phyloP scores from a whole-genome alignment of 2,888 invertebrate species.

The Dexiosoma caninum region DNA sequence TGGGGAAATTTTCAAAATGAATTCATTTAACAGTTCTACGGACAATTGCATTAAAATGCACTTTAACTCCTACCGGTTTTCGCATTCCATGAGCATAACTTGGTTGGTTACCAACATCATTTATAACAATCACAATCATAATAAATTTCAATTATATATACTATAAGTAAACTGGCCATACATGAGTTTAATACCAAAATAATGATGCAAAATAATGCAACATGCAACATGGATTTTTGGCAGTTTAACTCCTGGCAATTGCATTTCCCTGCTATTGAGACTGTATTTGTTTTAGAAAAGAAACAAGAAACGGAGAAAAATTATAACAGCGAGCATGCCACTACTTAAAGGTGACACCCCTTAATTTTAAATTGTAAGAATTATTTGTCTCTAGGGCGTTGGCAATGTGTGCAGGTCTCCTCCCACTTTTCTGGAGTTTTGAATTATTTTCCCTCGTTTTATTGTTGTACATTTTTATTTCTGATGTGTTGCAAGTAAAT shows the following conservation, averaged over 20 bases:
- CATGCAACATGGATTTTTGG: conserved; percentile 44
- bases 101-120: conserved; percentile 28
- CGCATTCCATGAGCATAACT: neutral
- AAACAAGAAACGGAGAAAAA: conserved; percentile 58
- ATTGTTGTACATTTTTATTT: conserved; percentile 17
- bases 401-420: conserved; percentile 48
- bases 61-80: conserved; percentile 14
- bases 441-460: conserved; percentile 17
- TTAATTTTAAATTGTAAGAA: conserved; percentile 52
- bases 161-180: conserved; percentile 52
- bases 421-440: conserved; percentile 41
- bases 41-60: conserved; percentile 47
- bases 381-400: conserved; percentile 63
- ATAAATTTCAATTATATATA: conserved; percentile 77
- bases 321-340: conserved; percentile 24
- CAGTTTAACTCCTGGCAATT: neutral
- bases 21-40: neutral
- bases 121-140: conserved; percentile 72
- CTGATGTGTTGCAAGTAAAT: neutral
- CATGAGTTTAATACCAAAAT: conserved; percentile 17
- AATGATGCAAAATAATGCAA: conserved; percentile 40
- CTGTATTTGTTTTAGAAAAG: neutral
- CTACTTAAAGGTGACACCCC: conserved; percentile 49
- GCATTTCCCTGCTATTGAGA: conserved; percentile 30
- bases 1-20: neutral